Evolutionary conservation across 2,888 invertebrate genomes (phyloP), one percentile per base, ranked within the genome.

Genomic region (Meta bourneti): DNA sequence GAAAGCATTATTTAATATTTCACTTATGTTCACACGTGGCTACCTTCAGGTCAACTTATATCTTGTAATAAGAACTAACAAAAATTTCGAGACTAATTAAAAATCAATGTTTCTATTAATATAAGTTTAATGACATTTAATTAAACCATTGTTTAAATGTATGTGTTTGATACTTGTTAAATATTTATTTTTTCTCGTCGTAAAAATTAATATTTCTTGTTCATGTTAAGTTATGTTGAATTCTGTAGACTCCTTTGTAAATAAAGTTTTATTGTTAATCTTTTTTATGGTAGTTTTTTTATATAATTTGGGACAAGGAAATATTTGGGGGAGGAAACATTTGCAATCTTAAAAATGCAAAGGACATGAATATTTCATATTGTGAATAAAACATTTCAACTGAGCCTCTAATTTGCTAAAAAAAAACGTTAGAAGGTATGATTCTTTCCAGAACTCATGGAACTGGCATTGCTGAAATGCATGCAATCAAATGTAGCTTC

Each of bases 251-350:
- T 61, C 81, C 48, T 75, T 7, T 88, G 88, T 88, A 88, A 88
- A 88, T 88, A 88, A 88, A 88, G 80, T 88, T 88, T 88, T 88
- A 88, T 88, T 88, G 88, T 88, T 88, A 88, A 87, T 72, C 79
- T 54, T 72, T 74, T 79, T 6, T 52, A 8, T 52, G 13, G 6
- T 69, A 51, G 13, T 69, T 69, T 48, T n/a, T 61, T 80, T 81
- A 6, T 16, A 51, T 7, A 13, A 19, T 78, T n/a, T 78, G 4
- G 34, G 34, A 34, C 34, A 34, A 34, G 34, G 34, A 34, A 2
- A 34, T 34, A 34, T 34, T 34, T 34, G 1, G 1, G 1, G 34
- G 34, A 34, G 34, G 4, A 34, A 34, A 34, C 34, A 34, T 34
- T 34, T 34, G 34, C 34, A 34, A 34, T 34, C 1, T 2, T 34